Base-by-base conservation (phyloP, 2,888 invertebrate species). In the Venustoraphidia nigricollis region DNA sequence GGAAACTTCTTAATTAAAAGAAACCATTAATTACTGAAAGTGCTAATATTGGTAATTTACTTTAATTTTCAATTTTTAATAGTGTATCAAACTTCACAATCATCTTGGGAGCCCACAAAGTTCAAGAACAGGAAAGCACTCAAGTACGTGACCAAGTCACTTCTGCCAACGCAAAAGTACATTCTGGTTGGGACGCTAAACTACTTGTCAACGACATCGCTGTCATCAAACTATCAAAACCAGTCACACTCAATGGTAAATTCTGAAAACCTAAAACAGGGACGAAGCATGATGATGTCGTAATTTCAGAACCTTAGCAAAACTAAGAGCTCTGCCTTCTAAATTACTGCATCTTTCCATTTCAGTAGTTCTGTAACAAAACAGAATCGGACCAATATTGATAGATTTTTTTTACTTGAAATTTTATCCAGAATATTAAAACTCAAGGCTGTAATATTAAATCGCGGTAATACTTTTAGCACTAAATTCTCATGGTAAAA, bases 161-260 rank as follows among this genome's bases (percentile, higher is more conserved):
- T 2, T 51, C 53, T 10, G 54, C 50, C 43, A 46, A 38, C 40
- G 44, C 51, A 9, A 54, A 58, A 44, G 60, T 66, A 1, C 70
- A 71, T 53, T 62, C 65, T 48, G 34, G 58, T 0, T 68, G 66
- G 63, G 54, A 60, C 17, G 13, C 60, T 1, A 35, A 51, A 2
- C 59, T 57, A 10, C 54, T 67, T 9, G 46, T 51, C 9, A 66
- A 71, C 52, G 72, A 73, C 50, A 64, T 72, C 46, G 70, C 70
- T 4, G 48, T 72, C n/a, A 59, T 72, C 36, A 60, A 60, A 44
- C 54, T 72, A 50, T 64, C 67, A 9, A 50, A 58, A 37, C 48
- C 60, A 9, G 63, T 70, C 34, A 54, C 54, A 14, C 56, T 67
- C 41, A 66, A 62, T 51, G 63, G 68, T 69, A 56, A 53, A 52